Evolutionary conservation across 2,113 vertebrate species (phyloP).

Genomic region (Odocoileus hemionus): DNA sequence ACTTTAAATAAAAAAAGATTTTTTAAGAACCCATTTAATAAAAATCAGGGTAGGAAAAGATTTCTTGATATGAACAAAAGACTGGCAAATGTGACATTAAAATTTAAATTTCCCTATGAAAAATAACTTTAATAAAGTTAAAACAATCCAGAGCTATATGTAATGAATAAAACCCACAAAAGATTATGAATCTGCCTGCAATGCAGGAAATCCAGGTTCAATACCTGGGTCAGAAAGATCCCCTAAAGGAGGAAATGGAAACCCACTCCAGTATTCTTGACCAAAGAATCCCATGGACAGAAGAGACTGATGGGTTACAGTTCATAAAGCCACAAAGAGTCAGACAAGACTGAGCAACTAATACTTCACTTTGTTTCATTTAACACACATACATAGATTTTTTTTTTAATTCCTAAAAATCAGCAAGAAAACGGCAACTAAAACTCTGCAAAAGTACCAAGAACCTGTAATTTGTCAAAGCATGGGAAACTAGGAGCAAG

Average conservation of each 20-base stretch:
- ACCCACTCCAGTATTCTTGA: background rate
- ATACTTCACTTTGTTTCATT: background rate
- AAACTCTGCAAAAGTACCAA: background rate
- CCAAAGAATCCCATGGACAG: background rate
- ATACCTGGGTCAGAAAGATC: background rate
- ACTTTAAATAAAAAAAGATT: background rate
- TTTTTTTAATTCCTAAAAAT: background rate
- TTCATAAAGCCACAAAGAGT: background rate
- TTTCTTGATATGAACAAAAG: constrained; percentile 28
- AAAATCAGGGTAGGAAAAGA: background rate
- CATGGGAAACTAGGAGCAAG: too few relatives aligned
- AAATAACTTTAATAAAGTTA: background rate
- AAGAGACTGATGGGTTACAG: background rate
- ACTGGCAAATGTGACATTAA: background rate
- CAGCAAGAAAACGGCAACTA: background rate
- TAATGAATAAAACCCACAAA: background rate
- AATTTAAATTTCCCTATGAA: background rate
- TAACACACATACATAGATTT: background rate
- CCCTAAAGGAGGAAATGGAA: background rate
- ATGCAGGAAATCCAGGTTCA: background rate
- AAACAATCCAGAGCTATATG: background rate
- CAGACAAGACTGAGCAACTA: background rate
- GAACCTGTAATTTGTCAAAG: background rate
- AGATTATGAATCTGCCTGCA: background rate
- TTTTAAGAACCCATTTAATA: background rate